Conservation (phyloP, 2,797 vertebrate genomes). For the Periparus ater region DNA sequence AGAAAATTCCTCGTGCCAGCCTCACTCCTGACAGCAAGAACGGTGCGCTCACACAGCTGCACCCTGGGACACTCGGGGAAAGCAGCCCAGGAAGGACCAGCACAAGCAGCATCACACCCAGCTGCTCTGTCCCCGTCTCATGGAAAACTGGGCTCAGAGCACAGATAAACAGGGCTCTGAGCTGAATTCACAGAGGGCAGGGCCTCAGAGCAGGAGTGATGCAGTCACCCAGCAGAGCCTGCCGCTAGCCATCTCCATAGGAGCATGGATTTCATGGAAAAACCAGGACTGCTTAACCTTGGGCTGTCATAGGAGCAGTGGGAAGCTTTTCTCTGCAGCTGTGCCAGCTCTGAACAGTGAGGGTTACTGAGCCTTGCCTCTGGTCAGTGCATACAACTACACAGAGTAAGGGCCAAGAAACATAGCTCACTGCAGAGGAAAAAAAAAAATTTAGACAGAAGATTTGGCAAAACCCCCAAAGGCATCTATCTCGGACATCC, state of each 20-base stretch:
- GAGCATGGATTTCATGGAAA: fast-evolving
- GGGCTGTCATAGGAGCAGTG: neutral
- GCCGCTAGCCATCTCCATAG: neutral
- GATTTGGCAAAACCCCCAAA: conserved; percentile 11
- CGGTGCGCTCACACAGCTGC: fast-evolving
- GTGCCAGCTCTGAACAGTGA: neutral
- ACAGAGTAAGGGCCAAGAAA: fast-evolving
- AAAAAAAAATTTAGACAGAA: neutral
- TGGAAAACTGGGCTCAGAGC: fast-evolving
- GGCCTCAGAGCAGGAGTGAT: neutral
- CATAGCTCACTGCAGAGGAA: neutral
- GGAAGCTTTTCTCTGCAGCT: neutral
- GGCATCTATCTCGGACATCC: neutral
- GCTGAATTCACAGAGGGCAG: fast-evolving
- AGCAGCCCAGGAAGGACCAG: neutral
- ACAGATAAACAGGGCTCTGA: fast-evolving
- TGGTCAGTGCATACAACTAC: neutral
- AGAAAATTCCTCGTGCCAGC: neutral
- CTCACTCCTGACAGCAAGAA: neutral
- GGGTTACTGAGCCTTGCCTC: neutral
- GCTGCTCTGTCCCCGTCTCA: neutral
- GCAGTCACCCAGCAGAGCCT: neutral
- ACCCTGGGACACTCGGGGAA: neutral
- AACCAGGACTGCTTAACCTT: neutral
- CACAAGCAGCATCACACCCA: fast-evolving